Evolutionary conservation across 2,113 vertebrate species (phyloP).

Genomic region (mouse (Mus musculus)): GRCm39 chr2:101644001-101644500

Average conservation of each 20-base stretch:
- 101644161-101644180: slow-evolving; percentile 24
- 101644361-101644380: neutral
- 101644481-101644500: neutral
- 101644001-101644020: neutral
- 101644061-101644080: slow-evolving; percentile 44
- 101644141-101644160: neutral
- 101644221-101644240: neutral
- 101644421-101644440: neutral
- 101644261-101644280: neutral
- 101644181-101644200: neutral
- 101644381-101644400: slow-evolving; percentile 23
- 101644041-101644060: neutral
- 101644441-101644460: neutral
- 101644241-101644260: too few relatives aligned
- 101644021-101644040: neutral
- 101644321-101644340: neutral
- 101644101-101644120: slow-evolving; percentile 9
- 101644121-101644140: slow-evolving; percentile 46
- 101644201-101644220: neutral
- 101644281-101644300: neutral
- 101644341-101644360: neutral
- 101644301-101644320: neutral
- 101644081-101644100: slow-evolving; percentile 62
- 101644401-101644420: neutral
- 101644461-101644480: neutral